Percentiles rank a stretch among this genome's conserved stretches.
These are phyloP conservation scores for Pelvicachromis taeniatus DNA, from an alignment of 2,113 vertebrate species.

Conservation along the genomic window DNA sequence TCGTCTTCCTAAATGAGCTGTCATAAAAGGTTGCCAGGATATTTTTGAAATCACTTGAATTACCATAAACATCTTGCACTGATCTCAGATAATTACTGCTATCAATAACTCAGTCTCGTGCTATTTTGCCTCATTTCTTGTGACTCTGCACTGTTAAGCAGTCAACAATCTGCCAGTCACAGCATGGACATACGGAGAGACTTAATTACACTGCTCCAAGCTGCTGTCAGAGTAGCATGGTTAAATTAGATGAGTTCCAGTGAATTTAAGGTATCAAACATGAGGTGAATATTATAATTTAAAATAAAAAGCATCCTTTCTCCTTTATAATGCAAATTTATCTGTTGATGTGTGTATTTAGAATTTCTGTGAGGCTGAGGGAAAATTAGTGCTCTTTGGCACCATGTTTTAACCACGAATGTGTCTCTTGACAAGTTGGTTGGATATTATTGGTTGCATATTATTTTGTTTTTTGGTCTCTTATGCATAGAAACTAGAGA, in stretches of 20 bases:
- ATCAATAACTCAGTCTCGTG: constrained; percentile 19
- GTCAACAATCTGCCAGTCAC: constrained; percentile 28
- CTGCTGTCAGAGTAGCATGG: background rate
- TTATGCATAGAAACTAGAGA: background rate
- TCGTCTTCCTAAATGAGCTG: background rate
- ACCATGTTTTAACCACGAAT: background rate
- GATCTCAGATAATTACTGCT: constrained; percentile 23
- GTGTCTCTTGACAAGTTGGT: background rate
- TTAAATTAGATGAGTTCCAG: background rate
- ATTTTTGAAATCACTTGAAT: background rate
- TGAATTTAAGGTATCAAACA: constrained; percentile 1
- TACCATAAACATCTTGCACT: background rate
- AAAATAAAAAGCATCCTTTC: background rate
- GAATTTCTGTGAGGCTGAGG: background rate
- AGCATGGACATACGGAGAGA: background rate
- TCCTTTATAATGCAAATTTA: background rate
- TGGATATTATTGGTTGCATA: background rate
- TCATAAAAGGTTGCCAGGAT: background rate
- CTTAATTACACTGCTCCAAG: constrained; percentile 8
- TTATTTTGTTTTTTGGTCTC: background rate
- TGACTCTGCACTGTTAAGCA: constrained; percentile 1
- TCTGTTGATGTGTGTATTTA: background rate
- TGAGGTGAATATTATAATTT: background rate
- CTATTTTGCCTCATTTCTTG: constrained; percentile 20
- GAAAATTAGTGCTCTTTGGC: background rate